These are phyloP conservation scores for Petromus typicus DNA, from an alignment of 2,113 vertebrate species.

Conservation along the genomic window DNA sequence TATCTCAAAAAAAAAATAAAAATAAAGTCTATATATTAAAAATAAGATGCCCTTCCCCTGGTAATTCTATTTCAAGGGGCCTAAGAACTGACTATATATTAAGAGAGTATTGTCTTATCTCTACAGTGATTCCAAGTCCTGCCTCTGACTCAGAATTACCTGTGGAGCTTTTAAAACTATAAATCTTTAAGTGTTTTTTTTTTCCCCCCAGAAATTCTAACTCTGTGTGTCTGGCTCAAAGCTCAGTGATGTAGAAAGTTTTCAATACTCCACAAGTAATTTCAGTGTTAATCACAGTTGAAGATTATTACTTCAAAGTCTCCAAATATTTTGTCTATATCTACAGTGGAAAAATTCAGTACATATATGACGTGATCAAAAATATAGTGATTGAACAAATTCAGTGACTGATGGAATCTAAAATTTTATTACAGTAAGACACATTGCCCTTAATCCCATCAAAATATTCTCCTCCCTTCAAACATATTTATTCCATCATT, in stretches of 20 bases:
- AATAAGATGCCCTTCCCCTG: background rate
- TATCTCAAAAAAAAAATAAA: too few species aligned
- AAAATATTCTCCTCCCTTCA: background rate
- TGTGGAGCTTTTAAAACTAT: background rate
- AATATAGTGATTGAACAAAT: background rate
- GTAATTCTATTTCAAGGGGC: background rate
- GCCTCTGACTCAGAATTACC: background rate
- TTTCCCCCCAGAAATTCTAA: conserved; percentile 36
- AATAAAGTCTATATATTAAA: background rate
- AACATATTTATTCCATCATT: background rate
- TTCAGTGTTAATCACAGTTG: background rate
- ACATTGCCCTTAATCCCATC: background rate
- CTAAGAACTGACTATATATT: background rate
- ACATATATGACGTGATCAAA: background rate
- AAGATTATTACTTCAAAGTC: conserved; percentile 1
- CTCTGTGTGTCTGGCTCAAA: background rate
- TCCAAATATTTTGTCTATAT: conserved; percentile 39
- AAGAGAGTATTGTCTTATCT: background rate
- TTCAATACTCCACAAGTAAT: background rate
- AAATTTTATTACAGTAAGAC: background rate
- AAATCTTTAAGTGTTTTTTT: background rate
- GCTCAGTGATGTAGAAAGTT: background rate
- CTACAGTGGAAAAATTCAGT: background rate
- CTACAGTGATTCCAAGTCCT: background rate
- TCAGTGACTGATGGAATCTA: background rate